Conservation (phyloP, 1,140 invertebrate species). For the Episyrphus balteatus region DNA sequence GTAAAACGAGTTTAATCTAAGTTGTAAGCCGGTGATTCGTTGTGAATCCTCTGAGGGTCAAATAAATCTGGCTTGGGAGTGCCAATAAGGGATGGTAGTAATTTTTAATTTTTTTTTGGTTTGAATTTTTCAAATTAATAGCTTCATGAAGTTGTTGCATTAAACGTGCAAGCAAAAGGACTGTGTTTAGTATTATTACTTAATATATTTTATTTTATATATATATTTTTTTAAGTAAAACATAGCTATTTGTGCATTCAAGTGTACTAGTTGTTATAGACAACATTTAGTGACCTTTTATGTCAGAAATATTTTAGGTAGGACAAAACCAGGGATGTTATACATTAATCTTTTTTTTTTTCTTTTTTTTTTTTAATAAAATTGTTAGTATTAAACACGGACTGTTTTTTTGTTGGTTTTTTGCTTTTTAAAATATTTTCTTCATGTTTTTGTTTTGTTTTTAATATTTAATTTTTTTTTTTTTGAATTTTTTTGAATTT, state of each 20-base stretch:
- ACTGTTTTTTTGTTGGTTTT: neutral
- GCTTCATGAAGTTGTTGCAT: neutral
- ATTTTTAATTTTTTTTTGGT: neutral
- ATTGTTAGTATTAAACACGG: neutral
- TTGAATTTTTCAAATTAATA: neutral
- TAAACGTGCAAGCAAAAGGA: conserved; percentile 1
- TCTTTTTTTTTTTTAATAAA: neutral
- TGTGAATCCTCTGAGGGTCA: too few relatives aligned
- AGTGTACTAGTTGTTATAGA: too few relatives aligned
- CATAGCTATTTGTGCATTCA: too few relatives aligned
- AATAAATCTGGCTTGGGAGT: too few relatives aligned
- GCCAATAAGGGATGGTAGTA: neutral
- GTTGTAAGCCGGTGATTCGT: neutral
- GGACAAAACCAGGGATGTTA: too few relatives aligned
- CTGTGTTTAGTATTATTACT: neutral
- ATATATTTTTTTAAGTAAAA: too few relatives aligned
- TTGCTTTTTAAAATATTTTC: too few relatives aligned
- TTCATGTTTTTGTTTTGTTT: neutral
- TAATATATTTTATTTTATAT: too few relatives aligned
- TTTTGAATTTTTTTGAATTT: too few relatives aligned
- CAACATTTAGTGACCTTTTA: too few relatives aligned
- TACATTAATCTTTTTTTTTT: neutral
- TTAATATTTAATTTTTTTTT: too few relatives aligned
- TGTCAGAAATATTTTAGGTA: too few relatives aligned
- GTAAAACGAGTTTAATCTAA: conserved; percentile 31